Percentiles rank a stretch among this genome's conserved stretches.
Evolutionary conservation across 2,888 invertebrate species (phyloP).

Genomic region (Lepidocyrtoides sp.): DNA sequence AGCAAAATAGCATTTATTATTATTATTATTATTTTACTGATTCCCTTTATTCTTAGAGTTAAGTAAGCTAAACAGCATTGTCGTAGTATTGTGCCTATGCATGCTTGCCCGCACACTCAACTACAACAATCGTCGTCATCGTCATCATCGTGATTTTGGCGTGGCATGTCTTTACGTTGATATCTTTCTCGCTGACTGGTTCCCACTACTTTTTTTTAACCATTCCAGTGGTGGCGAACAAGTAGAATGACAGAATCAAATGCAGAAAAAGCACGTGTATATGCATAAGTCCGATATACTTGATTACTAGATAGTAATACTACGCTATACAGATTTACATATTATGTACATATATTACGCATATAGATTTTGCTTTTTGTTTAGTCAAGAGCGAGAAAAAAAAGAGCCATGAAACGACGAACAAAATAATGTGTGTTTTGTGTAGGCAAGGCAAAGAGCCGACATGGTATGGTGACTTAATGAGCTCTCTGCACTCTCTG

Average conservation of each 20-base stretch:
- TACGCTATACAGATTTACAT: neutral
- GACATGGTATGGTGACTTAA: constrained; percentile 72
- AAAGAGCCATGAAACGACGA: constrained; percentile 33
- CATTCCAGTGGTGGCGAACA: neutral
- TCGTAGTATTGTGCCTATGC: neutral
- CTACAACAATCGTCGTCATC: constrained; percentile 38
- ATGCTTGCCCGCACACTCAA: constrained; percentile 7
- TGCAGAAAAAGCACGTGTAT: neutral
- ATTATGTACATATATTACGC: neutral
- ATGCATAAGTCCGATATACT: constrained; percentile 10
- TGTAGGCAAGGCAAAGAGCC: constrained; percentile 40
- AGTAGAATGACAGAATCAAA: neutral
- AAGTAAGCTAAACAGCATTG: neutral
- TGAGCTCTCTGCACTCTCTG: constrained; percentile 64
- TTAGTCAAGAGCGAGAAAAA: constrained; percentile 4
- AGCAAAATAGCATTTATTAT: constrained; percentile 29
- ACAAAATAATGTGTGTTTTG: constrained; percentile 9
- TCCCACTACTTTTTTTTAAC: constrained; percentile 51
- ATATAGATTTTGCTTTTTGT: constrained; percentile 20
- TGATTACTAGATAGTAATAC: neutral
- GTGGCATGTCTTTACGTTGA: constrained; percentile 59
- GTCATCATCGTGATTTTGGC: constrained; percentile 40
- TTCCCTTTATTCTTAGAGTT: constrained; percentile 4
- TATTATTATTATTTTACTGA: constrained; percentile 48
- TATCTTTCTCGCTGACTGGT: constrained; percentile 69